A percentile compares a stretch with the other conserved stretches of the same genome.
Conservation (phyloP, 2,113 vertebrate species). For the Pterocles burchelli region DNA sequence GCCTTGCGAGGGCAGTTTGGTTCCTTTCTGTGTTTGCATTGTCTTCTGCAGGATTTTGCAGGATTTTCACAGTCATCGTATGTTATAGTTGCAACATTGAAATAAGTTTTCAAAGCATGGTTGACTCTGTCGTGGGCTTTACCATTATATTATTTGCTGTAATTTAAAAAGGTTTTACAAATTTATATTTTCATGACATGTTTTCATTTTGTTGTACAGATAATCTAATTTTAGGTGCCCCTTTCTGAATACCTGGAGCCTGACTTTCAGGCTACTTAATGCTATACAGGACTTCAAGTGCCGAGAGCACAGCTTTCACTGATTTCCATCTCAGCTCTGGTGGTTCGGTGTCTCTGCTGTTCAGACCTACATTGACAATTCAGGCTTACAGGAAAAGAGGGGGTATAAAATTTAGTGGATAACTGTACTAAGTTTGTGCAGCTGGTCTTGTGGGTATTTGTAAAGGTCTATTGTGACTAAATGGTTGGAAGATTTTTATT, state of each 20-base stretch:
- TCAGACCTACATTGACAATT: neutral
- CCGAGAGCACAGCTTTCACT: neutral
- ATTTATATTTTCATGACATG: neutral
- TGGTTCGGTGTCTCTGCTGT: neutral
- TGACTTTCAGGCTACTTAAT: neutral
- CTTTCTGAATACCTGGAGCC: neutral
- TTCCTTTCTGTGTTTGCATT: neutral
- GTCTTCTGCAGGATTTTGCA: neutral
- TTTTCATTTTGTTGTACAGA: neutral
- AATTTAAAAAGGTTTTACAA: neutral
- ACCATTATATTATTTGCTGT: neutral
- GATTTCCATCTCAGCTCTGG: neutral
- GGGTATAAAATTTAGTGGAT: neutral
- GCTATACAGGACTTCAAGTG: neutral
- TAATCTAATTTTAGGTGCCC: neutral
- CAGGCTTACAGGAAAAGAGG: neutral
- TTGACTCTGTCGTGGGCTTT: neutral
- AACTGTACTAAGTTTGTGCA: neutral
- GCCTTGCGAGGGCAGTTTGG: neutral
- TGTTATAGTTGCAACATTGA: neutral
- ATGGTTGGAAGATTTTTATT: neutral
- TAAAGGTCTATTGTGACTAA: neutral
- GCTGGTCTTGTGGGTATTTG: neutral
- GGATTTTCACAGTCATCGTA: neutral
- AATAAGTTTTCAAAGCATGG: neutral